phyloP scores from a whole-genome alignment of 2,888 invertebrate species.

The Diplazon laetatorius region DNA sequence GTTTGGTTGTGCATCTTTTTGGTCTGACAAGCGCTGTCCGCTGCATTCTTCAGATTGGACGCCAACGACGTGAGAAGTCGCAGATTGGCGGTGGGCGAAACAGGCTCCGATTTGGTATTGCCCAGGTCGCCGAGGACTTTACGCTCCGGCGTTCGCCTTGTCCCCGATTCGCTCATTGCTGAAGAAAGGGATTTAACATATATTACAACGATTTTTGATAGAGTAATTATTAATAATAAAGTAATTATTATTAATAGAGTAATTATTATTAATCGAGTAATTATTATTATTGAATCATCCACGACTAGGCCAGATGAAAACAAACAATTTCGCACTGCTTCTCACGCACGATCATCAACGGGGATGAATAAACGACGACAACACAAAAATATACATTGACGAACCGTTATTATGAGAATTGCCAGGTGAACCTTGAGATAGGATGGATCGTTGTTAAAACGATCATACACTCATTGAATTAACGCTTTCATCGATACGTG shows the following conservation, averaged over 20 bases:
- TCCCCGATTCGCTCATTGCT: conserved; percentile 57
- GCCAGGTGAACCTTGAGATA: not conserved
- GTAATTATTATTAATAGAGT: no score
- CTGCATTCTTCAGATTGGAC: conserved; percentile 83
- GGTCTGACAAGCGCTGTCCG: conserved; percentile 63
- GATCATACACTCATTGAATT: conserved; percentile 15
- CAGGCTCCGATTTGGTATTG: conserved; percentile 83
- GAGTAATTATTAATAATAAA: no score
- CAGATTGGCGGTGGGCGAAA: conserved; percentile 88
- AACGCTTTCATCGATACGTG: conserved; percentile 35
- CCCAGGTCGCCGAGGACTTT: conserved; percentile 84
- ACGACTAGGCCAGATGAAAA: not conserved
- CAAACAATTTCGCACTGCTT: not conserved
- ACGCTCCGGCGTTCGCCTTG: conserved; percentile 63
- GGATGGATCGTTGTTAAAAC: not conserved
- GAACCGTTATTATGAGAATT: conserved; percentile 28
- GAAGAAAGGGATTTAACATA: not conserved
- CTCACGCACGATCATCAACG: no score
- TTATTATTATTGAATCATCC: no score
- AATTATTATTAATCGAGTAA: no score
- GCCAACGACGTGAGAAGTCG: conserved; percentile 87
- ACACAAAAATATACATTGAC: conserved; percentile 5
- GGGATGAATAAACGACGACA: not conserved
- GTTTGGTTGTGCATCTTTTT: conserved; percentile 32
- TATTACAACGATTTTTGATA: no score